Percentiles rank a stretch among this genome's conserved stretches.
phyloP scores from a whole-genome alignment of 1,140 invertebrate genomes.

The Eubasilissa regina region DNA sequence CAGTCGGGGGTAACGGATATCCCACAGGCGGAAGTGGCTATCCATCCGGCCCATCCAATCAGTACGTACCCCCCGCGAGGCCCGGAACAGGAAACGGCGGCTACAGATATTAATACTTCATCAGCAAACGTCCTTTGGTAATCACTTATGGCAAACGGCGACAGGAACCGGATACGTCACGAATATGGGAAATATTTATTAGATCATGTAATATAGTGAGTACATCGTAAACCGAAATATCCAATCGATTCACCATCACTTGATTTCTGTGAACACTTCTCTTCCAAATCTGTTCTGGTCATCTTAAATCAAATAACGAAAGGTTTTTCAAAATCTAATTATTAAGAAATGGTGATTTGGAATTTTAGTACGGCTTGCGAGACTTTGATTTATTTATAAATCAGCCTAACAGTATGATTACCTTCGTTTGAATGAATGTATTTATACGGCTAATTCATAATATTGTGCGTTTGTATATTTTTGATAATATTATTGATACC shows the following conservation, averaged over 20 bases:
- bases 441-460: background rate
- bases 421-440: constrained; percentile 25
- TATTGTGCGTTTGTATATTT: constrained; percentile 8
- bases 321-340: background rate
- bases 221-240: background rate
- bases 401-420: background rate
- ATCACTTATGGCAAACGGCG: background rate
- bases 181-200: constrained; percentile 12
- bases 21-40: constrained; percentile 21
- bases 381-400: constrained; percentile 1
- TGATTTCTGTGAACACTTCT: no score
- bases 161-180: background rate
- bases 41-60: constrained; percentile 43
- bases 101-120: constrained; percentile 54
- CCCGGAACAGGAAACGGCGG: constrained; percentile 52
- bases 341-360: constrained; percentile 32
- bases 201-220: constrained; percentile 8
- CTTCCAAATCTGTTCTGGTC: background rate
- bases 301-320: background rate
- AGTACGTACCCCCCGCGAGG: constrained; percentile 52
- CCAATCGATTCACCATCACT: no score
- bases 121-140: background rate
- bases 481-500: constrained; percentile 1
- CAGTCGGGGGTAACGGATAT: constrained; percentile 36
- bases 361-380: constrained; percentile 38